Evolutionary conservation across 2,797 vertebrate genomes (phyloP).

Genomic region (Gorsachius magnificus): DNA sequence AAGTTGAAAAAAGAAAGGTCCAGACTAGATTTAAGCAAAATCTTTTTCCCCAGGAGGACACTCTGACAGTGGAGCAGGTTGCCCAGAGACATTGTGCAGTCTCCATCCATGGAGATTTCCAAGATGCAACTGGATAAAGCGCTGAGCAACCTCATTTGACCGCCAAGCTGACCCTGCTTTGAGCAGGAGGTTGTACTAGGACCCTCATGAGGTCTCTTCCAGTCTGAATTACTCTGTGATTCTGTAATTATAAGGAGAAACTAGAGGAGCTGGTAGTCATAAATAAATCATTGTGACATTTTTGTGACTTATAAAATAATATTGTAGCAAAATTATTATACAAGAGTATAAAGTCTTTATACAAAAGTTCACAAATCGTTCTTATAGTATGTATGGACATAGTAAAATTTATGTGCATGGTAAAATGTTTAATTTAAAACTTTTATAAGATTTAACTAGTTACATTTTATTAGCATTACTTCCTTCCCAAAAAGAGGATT

Average conservation of each 20-base stretch:
- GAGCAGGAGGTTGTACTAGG: not conserved
- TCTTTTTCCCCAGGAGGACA: not conserved
- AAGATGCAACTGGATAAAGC: not conserved
- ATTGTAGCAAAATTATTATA: not conserved
- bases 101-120: not conserved
- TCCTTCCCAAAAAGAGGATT: not conserved
- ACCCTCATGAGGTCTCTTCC: not conserved
- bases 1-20: not conserved
- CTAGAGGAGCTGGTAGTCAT: not conserved
- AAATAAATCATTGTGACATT: not conserved
- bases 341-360: not conserved
- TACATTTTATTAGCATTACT: constrained; percentile 1
- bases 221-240: not conserved
- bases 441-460: not conserved
- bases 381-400: not conserved
- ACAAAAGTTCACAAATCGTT: not conserved
- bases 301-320: constrained; percentile 4
- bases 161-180: not conserved
- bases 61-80: not conserved
- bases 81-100: not conserved
- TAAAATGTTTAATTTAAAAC: constrained; percentile 1
- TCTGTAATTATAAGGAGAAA: not conserved
- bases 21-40: not conserved
- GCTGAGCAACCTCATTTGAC: not conserved
- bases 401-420: not conserved